A percentile compares a stretch with the other conserved stretches of the same genome.
These are phyloP conservation scores for Thalassoma bifasciatum DNA, from an alignment of 2,113 vertebrate genomes.

Conservation along the genomic window DNA sequence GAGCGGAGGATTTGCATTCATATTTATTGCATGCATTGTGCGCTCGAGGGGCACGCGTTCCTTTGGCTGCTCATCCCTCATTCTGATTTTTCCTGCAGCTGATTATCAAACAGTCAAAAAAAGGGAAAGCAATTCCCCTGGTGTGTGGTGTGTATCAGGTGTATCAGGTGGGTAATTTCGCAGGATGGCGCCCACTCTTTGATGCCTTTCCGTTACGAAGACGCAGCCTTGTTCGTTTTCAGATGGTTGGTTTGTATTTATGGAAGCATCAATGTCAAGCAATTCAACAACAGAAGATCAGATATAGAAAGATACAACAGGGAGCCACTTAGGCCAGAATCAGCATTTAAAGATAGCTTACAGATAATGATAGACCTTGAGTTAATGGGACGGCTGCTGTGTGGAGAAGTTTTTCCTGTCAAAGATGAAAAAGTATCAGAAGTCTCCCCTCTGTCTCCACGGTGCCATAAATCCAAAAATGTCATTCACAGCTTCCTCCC, in stretches of 20 bases:
- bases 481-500: constrained; percentile 40
- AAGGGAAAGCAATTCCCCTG: constrained; percentile 24
- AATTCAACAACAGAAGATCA: constrained; percentile 9
- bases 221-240: constrained; percentile 33
- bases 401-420: constrained; percentile 58
- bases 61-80: constrained; percentile 11
- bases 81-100: constrained; percentile 43
- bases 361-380: constrained; percentile 37
- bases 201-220: constrained; percentile 45
- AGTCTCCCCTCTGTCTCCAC: constrained; percentile 22
- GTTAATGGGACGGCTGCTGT: constrained; percentile 50
- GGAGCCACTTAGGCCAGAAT: constrained; percentile 41
- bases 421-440: constrained; percentile 59
- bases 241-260: constrained; percentile 5
- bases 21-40: constrained; percentile 27
- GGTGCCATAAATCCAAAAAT: constrained; percentile 34
- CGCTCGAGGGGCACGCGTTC: constrained; percentile 11
- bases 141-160: constrained; percentile 3
- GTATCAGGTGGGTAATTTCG: constrained; percentile 59
- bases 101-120: constrained; percentile 49
- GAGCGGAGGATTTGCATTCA: constrained; percentile 16
- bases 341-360: constrained; percentile 34
- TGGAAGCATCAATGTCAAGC: constrained; percentile 10
- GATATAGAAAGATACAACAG: neutral
- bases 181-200: constrained; percentile 3